Percentiles rank a stretch among this genome's conserved stretches.
These are phyloP conservation scores for Poecilus cupreus DNA, from an alignment of 2,888 invertebrate species.

Conservation along the genomic window DNA sequence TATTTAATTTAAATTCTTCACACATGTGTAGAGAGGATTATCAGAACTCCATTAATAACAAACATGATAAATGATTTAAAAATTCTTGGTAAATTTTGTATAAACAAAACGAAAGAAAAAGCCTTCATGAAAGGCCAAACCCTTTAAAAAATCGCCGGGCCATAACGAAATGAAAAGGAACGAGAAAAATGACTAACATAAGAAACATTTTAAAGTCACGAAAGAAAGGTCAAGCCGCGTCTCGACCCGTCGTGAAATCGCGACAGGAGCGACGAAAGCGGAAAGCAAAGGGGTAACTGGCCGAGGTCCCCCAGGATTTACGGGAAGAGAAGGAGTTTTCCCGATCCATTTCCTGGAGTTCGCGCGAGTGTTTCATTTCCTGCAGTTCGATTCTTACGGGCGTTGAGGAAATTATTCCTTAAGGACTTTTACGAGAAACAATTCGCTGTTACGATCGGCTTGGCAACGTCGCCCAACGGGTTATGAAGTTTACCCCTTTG, in stretches of 20 bases:
- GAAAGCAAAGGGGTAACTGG: neutral
- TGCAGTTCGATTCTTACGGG: constrained; percentile 67
- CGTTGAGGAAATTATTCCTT: constrained; percentile 65
- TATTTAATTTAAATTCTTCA: constrained; percentile 14
- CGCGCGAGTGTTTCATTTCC: constrained; percentile 69
- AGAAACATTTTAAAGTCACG: constrained; percentile 51
- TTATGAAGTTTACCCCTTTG: constrained; percentile 51
- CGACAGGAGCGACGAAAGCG: neutral
- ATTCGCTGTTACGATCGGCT: constrained; percentile 56
- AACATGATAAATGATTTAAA: constrained; percentile 38
- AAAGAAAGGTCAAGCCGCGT: constrained; percentile 45
- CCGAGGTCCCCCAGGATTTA: constrained; percentile 15
- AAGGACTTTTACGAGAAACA: constrained; percentile 59
- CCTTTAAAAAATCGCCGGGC: constrained; percentile 34
- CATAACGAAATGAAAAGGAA: constrained; percentile 41
- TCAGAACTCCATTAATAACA: constrained; percentile 5
- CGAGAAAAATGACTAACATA: constrained; percentile 45
- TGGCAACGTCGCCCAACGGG: neutral
- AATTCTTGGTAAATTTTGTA: neutral
- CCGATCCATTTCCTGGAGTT: constrained; percentile 67
- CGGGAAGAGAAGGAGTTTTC: constrained; percentile 17
- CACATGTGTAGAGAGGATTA: neutral
- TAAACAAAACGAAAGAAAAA: constrained; percentile 24
- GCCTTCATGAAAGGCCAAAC: constrained; percentile 5
- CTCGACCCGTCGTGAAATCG: constrained; percentile 12